Base-by-base conservation (phyloP, 2,797 vertebrate species). In the Hephaestus fuliginosus region DNA sequence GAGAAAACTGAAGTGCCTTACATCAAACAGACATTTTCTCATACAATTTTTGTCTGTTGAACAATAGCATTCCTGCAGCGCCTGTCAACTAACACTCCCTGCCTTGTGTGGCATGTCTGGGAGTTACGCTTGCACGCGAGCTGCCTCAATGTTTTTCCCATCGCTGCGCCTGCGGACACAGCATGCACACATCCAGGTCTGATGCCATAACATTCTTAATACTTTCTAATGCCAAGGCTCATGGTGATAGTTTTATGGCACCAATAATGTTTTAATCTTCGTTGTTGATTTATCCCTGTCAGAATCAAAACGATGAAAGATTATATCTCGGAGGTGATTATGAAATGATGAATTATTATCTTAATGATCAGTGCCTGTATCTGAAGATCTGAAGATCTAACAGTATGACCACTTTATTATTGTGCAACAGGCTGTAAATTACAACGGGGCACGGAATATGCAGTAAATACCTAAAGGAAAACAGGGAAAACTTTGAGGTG, bases 51-150 rank as follows among this genome's bases (percentile, higher is more conserved):
- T 68, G 69, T 81, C 52, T 80, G 49, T 8, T 80, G 80, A 84
- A 92, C 90, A 91, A 87, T 69, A 82, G 85, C 87, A 90, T 93
- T 94, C 87, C 88, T 85, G 83, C 76, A 73, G 76, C 36, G 6
- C 74, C 77, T 83, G 88, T 89, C 89, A 89, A 43, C 64, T 53
- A 81, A 82, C 88, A 88, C 92, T 88, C 88, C 90, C 89, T 85
- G 76, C 71, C 58, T 79, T 56, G 55, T 76, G 85, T 55, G 85
- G 81, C 83, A 70, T 89, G 85, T 85, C 84, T 87, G 81, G 79
- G 81, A 89, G 79, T 82, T 57, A 64, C 13, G n/a, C 81, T 92
- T 87, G 84, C 88, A 89, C 78, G 78, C 72, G 2, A 89, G 66
- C 77, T 11, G 60, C 66, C 82, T 80, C 14, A 70, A 60, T 64